phyloP scores from a whole-genome alignment of 1,140 invertebrate genomes.

The Papilio helenus region DNA sequence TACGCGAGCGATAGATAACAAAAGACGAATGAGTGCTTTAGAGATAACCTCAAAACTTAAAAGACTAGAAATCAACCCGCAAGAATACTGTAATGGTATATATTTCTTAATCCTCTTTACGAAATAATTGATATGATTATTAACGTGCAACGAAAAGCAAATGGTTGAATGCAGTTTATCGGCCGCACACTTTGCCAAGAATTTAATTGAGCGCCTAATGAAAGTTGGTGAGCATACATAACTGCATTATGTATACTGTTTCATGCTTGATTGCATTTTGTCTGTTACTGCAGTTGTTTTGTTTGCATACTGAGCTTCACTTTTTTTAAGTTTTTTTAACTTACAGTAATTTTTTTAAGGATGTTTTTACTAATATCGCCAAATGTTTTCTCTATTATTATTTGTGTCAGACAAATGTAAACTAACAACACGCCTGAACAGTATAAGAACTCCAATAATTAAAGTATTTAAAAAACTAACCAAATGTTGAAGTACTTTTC shows the following conservation, averaged over 20 bases:
- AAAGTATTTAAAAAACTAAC: not conserved
- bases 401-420: no score
- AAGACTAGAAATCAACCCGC: not conserved
- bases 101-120: not conserved
- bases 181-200: slow-evolving; percentile 3
- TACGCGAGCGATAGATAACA: not conserved
- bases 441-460: not conserved
- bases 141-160: not conserved
- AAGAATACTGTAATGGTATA: not conserved
- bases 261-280: not conserved
- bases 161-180: not conserved
- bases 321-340: not conserved
- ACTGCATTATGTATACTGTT: slow-evolving; percentile 10
- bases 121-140: not conserved
- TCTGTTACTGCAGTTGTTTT: not conserved
- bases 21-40: not conserved
- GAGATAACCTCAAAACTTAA: not conserved
- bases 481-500: not conserved
- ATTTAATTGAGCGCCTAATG: slow-evolving; percentile 15
- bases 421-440: not conserved
- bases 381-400: no score
- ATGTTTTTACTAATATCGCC: not conserved
- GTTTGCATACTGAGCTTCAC: not conserved
- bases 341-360: not conserved
- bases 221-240: not conserved